Evolutionary conservation across 2,797 vertebrate species (phyloP).

Genomic region (Cyprinella venusta): DNA sequence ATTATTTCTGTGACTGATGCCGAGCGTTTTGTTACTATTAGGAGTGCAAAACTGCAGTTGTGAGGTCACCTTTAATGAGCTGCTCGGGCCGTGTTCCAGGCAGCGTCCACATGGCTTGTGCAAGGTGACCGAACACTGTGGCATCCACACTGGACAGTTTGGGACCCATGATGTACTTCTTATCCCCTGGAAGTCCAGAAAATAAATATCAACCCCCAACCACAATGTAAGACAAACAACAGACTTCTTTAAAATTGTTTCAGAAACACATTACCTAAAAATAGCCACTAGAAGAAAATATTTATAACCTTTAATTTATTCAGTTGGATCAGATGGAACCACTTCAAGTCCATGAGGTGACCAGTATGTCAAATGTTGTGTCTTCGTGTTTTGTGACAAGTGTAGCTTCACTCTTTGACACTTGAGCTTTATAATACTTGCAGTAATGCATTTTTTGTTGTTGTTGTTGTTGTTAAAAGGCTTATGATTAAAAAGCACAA

Average conservation of each 20-base stretch:
- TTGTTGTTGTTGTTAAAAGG: too few relatives aligned
- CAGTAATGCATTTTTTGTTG: too few relatives aligned
- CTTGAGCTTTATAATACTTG: neutral
- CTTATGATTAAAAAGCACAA: too few relatives aligned
- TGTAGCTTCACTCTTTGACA: neutral
- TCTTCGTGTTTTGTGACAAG: neutral
- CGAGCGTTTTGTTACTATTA: neutral
- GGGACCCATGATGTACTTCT: slow-evolving; percentile 97
- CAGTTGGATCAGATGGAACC: neutral
- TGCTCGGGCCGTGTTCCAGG: slow-evolving; percentile 93
- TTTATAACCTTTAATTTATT: neutral
- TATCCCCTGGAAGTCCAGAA: slow-evolving; percentile 83
- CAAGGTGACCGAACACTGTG: slow-evolving; percentile 94
- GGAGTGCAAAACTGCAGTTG: neutral
- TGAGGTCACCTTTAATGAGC: slow-evolving; percentile 88
- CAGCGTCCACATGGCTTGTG: slow-evolving; percentile 97
- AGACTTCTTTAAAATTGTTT: neutral
- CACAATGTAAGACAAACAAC: slow-evolving; percentile 15
- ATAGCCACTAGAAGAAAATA: neutral
- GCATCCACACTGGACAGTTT: slow-evolving; percentile 93
- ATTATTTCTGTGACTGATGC: neutral
- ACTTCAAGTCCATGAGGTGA: neutral
- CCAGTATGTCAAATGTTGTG: neutral
- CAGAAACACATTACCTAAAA: neutral
- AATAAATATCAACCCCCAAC: neutral